These are phyloP conservation scores for Xestia rhomboidea DNA, from an alignment of 2,888 invertebrate genomes.

Conservation along the genomic window DNA sequence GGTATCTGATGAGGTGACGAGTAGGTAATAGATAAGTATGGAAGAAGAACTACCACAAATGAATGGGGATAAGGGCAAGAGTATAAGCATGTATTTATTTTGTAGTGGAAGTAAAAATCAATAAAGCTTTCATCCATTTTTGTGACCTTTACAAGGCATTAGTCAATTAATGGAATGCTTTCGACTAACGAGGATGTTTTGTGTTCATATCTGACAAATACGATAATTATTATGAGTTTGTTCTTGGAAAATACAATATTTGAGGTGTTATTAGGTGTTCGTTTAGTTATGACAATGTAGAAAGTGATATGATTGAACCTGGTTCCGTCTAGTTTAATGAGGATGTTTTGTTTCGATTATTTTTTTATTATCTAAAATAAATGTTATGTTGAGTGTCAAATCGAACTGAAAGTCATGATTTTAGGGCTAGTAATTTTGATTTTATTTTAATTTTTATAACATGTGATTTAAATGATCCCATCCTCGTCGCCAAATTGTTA, in stretches of 20 bases:
- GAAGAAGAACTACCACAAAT: too few species aligned
- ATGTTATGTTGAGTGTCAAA: neutral
- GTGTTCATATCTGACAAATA: neutral
- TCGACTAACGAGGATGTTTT: neutral
- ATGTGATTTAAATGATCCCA: too few species aligned
- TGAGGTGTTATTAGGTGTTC: neutral
- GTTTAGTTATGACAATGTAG: neutral
- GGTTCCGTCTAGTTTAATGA: neutral
- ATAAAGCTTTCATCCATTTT: neutral
- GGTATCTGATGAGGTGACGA: too few species aligned
- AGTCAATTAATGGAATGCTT: too few species aligned
- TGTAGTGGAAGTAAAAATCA: neutral
- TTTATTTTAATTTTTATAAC: too few species aligned
- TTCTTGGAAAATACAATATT: constrained; percentile 14
- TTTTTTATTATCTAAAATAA: neutral
- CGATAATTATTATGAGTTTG: neutral
- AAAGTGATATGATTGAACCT: neutral
- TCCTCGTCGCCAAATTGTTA: too few species aligned
- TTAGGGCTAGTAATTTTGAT: neutral
- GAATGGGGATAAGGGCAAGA: too few species aligned
- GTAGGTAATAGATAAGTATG: too few species aligned
- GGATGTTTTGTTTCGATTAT: neutral
- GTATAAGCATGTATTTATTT: too few species aligned
- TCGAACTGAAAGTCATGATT: too few species aligned
- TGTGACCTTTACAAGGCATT: too few species aligned